Conservation (phyloP, 2,113 vertebrate species). For the Callionymus lyra region DNA sequence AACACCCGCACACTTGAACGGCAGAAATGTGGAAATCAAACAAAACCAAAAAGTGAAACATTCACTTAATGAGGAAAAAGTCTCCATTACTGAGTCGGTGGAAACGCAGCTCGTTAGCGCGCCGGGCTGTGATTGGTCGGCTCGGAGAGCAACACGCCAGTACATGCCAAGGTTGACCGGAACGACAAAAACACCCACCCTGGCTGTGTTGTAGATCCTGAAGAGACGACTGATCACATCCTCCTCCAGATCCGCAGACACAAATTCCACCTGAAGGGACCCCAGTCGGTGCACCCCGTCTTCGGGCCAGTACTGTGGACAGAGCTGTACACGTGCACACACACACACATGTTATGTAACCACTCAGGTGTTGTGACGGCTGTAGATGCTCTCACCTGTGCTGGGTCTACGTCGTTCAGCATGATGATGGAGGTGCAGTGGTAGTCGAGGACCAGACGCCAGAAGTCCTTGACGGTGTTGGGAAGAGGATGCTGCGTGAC, state of each 20-base stretch:
- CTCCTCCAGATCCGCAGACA: constrained; percentile 92
- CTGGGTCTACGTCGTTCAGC: constrained; percentile 94
- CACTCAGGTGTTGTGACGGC: neutral
- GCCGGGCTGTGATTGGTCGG: too few relatives aligned
- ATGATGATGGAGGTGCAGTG: constrained; percentile 96
- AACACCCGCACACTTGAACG: neutral
- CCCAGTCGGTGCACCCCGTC: constrained; percentile 88
- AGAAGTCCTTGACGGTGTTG: constrained; percentile 98
- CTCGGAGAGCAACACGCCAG: too few relatives aligned
- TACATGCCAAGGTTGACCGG: neutral
- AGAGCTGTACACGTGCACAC: constrained; percentile 66
- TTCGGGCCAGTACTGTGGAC: constrained; percentile 98
- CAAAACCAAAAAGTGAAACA: constrained; percentile 4
- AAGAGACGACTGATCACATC: constrained; percentile 98
- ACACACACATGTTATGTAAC: neutral
- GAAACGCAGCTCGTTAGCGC: too few relatives aligned
- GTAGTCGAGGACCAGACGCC: constrained; percentile 93
- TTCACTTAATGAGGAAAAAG: too few relatives aligned
- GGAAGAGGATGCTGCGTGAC: constrained; percentile 97
- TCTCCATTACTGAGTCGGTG: too few relatives aligned
- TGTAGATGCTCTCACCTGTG: constrained; percentile 70
- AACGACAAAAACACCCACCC: constrained; percentile 64
- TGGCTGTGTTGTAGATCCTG: constrained; percentile 92
- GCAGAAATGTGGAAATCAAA: neutral
- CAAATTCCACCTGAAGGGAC: constrained; percentile 95